Percentiles rank a stretch among this genome's conserved stretches.
phyloP scores from a whole-genome alignment of 1,140 invertebrate genomes.

The Meloidogyne exigua region DNA sequence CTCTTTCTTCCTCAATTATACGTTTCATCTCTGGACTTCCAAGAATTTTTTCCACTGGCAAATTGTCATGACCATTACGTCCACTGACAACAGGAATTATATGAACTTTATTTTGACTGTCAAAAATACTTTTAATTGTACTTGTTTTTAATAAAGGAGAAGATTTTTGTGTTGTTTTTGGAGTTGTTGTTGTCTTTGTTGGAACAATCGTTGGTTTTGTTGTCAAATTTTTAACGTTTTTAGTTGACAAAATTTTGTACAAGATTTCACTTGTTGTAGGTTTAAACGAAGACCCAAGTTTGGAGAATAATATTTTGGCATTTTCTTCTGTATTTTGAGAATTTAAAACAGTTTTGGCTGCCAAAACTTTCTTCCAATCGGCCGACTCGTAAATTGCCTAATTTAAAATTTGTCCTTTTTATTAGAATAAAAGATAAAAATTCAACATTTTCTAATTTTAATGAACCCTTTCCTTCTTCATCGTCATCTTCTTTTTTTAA shows the following conservation, averaged over 20 bases:
- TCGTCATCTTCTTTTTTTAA: not conserved
- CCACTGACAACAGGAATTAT: conserved; percentile 34
- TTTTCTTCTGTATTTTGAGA: not conserved
- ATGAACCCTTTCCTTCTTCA: not conserved
- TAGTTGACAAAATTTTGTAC: no score
- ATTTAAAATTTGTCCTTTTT: not conserved
- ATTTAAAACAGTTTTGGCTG: not conserved
- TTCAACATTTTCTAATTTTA: conserved; percentile 5
- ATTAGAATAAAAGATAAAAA: not conserved
- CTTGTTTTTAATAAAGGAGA: not conserved
- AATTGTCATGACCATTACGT: not conserved
- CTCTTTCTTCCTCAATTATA: conserved; percentile 15
- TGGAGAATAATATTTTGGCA: not conserved
- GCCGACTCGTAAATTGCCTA: not conserved
- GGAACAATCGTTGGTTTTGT: not conserved
- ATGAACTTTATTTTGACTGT: conserved; percentile 25
- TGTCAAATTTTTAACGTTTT: not conserved
- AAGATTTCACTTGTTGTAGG: no score
- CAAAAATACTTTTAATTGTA: conserved; percentile 22
- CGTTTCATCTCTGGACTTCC: not conserved
- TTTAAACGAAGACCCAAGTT: no score
- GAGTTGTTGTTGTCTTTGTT: not conserved
- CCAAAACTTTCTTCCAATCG: not conserved
- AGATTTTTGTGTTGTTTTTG: not conserved
- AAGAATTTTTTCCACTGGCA: not conserved